Percentiles rank a stretch among this genome's conserved stretches.
Conservation (phyloP, 2,797 vertebrate genomes). For the Ctenopoma kingsleyae region DNA sequence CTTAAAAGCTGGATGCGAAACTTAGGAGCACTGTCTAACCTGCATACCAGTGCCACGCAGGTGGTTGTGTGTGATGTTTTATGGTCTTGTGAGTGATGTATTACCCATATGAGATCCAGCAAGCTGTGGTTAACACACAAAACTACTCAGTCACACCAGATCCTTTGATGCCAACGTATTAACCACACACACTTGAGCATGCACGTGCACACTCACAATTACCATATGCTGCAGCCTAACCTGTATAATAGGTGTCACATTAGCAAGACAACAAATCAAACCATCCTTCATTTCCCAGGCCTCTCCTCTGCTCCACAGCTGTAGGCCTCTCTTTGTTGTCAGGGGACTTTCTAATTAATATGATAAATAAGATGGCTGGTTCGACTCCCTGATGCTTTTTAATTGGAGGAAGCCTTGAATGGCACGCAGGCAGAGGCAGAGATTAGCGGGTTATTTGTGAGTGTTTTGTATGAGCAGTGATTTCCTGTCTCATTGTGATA, state of each 20-base stretch:
- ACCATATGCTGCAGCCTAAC: slow-evolving; percentile 94
- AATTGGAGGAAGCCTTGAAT: slow-evolving; percentile 85
- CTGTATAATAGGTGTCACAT: slow-evolving; percentile 99
- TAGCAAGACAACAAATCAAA: slow-evolving; percentile 98
- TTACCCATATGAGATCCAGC: slow-evolving; percentile 16
- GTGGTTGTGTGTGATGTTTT: not conserved
- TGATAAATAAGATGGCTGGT: slow-evolving; percentile 98
- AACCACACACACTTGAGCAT: slow-evolving; percentile 14
- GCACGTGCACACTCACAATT: slow-evolving; percentile 76
- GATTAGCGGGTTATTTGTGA: slow-evolving; percentile 77
- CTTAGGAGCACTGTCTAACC: too few species aligned
- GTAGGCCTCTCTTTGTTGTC: slow-evolving; percentile 91
- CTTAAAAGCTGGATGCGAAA: too few species aligned
- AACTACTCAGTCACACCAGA: slow-evolving; percentile 13
- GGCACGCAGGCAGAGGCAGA: slow-evolving; percentile 73
- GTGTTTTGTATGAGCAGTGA: slow-evolving; percentile 65
- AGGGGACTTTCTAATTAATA: slow-evolving; percentile 99
- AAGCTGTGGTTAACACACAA: slow-evolving; percentile 18
- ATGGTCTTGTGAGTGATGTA: slow-evolving; percentile 11
- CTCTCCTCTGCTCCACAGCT: slow-evolving; percentile 95
- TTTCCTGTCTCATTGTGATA: slow-evolving; percentile 77
- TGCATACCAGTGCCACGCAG: not conserved
- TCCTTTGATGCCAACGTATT: slow-evolving; percentile 28
- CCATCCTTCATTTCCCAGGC: slow-evolving; percentile 90
- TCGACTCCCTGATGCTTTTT: slow-evolving; percentile 80